These are phyloP conservation scores for Acanthopleura granulata DNA, from an alignment of 2,888 invertebrate species.

Conservation along the genomic window DNA sequence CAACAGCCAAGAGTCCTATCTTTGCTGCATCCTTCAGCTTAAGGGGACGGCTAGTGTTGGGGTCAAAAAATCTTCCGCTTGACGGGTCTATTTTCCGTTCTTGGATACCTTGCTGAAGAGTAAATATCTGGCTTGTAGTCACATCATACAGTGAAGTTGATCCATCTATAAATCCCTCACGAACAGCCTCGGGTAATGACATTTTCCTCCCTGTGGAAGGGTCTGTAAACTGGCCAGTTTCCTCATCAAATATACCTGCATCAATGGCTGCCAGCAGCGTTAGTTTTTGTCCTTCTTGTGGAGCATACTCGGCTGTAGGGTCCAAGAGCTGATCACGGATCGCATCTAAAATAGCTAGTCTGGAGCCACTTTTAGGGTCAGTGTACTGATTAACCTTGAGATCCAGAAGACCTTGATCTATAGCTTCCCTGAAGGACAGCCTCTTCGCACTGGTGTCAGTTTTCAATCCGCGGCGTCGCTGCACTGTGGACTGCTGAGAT, in stretches of 20 bases:
- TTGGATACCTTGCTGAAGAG: conserved; percentile 72
- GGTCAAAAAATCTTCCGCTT: conserved; percentile 82
- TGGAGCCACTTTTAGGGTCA: conserved; percentile 78
- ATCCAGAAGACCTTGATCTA: conserved; percentile 84
- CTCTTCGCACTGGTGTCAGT: conserved; percentile 35
- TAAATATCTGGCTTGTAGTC: conserved; percentile 79
- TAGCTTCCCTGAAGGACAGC: conserved; percentile 76
- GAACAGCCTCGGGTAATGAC: conserved; percentile 72
- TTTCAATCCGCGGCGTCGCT: conserved; percentile 23
- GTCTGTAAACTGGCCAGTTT: conserved; percentile 84
- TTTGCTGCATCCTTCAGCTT: conserved; percentile 79
- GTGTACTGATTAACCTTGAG: conserved; percentile 47
- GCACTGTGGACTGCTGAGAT: conserved; percentile 23
- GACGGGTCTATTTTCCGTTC: conserved; percentile 75
- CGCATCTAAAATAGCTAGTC: conserved; percentile 88
- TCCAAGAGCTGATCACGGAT: conserved; percentile 72
- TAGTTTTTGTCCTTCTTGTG: conserved; percentile 25
- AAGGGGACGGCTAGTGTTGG: conserved; percentile 81
- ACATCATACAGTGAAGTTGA: conserved; percentile 55
- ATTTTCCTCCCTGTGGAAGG: conserved; percentile 83
- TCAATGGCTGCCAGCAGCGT: conserved; percentile 77
- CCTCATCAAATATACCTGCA: conserved; percentile 85
- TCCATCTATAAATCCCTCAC: conserved; percentile 47
- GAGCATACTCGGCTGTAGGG: conserved; percentile 30
- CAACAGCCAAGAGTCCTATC: conserved; percentile 80